Percentiles rank a stretch among this genome's conserved stretches.
phyloP scores from a whole-genome alignment of 2,888 invertebrate species.

The Drosophila anomelani region DNA sequence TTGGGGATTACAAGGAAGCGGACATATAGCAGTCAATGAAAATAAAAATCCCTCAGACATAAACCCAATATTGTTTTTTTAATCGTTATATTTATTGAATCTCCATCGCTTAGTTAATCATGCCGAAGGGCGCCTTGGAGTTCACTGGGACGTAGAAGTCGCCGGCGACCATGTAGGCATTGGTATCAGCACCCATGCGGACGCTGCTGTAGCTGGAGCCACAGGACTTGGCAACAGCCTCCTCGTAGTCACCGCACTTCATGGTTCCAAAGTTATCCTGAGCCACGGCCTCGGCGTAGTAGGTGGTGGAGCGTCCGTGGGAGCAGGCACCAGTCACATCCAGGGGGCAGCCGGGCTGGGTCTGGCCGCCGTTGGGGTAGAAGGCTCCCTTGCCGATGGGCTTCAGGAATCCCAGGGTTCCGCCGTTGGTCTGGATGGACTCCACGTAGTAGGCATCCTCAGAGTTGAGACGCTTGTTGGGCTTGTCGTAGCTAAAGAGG shows the following conservation, averaged over 20 bases:
- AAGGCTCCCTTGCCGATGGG: conserved; percentile 85
- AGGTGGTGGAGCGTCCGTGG: conserved; percentile 84
- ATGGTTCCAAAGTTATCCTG: conserved; percentile 76
- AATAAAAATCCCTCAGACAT: neutral
- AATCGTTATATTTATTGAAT: conserved; percentile 6
- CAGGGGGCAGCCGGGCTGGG: conserved; percentile 85
- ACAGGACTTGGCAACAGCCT: conserved; percentile 70
- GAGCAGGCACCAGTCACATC: conserved; percentile 84
- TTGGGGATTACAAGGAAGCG: neutral
- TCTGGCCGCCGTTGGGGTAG: conserved; percentile 86
- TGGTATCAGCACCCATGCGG: conserved; percentile 80
- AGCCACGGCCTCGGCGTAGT: conserved; percentile 85
- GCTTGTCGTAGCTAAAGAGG: conserved; percentile 73
- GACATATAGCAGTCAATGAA: neutral
- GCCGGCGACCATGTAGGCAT: conserved; percentile 77
- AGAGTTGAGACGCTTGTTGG: conserved; percentile 63
- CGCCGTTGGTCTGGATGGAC: conserved; percentile 83
- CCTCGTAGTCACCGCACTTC: conserved; percentile 71
- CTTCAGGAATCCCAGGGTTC: conserved; percentile 77
- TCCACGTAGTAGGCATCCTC: conserved; percentile 71
- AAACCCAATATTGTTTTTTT: neutral
- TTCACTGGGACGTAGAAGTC: conserved; percentile 82
- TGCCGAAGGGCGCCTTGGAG: conserved; percentile 78
- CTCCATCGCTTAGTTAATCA: conserved; percentile 50
- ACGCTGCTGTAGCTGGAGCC: conserved; percentile 67